These are phyloP conservation scores for Dynastes hyllus DNA, from an alignment of 2,888 invertebrate species.

Conservation along the genomic window DNA sequence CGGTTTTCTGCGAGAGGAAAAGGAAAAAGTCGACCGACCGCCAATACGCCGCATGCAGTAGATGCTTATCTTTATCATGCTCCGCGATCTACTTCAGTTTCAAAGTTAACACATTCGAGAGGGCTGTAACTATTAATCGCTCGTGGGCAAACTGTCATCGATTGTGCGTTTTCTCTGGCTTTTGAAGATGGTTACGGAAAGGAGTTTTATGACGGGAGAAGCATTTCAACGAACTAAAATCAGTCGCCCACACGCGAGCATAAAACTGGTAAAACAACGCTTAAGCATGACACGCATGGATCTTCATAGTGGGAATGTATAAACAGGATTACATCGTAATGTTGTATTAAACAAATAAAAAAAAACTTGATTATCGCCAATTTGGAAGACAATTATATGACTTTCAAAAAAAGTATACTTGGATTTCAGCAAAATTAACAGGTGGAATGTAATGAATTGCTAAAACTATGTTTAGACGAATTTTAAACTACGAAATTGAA, in stretches of 20 bases:
- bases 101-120: slow-evolving; percentile 24
- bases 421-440: too few species aligned
- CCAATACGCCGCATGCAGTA: slow-evolving; percentile 29
- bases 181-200: slow-evolving; percentile 9
- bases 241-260: slow-evolving; percentile 54
- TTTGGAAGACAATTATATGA: too few species aligned
- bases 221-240: slow-evolving; percentile 13
- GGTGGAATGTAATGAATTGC: too few species aligned
- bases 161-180: slow-evolving; percentile 19
- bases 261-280: slow-evolving; percentile 60
- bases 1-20: slow-evolving; percentile 32
- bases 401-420: too few species aligned
- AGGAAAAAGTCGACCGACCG: slow-evolving; percentile 15
- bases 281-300: slow-evolving; percentile 53
- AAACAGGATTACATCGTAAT: neutral
- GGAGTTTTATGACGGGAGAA: neutral
- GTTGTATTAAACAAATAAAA: too few species aligned
- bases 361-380: too few species aligned
- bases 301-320: neutral
- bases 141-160: slow-evolving; percentile 29
- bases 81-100: slow-evolving; percentile 28
- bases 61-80: slow-evolving; percentile 38
- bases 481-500: too few species aligned
- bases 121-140: slow-evolving; percentile 30
- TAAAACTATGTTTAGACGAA: too few species aligned